These are phyloP conservation scores for Reticulitermes lucifugus DNA, from an alignment of 2,888 invertebrate species.

Conservation along the genomic window DNA sequence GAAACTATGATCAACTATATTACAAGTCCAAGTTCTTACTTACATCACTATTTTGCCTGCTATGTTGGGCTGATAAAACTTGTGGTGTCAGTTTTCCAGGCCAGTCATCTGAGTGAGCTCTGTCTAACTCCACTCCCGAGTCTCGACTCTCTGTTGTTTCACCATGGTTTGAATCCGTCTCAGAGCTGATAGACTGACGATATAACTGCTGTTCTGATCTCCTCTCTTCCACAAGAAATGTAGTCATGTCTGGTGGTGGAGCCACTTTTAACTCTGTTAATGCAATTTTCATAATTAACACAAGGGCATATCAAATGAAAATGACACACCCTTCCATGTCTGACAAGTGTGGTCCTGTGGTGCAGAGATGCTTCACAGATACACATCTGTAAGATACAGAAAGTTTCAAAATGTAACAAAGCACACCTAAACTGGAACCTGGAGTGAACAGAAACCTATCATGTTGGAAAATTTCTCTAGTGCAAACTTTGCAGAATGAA, in stretches of 20 bases:
- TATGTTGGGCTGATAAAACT: constrained; percentile 72
- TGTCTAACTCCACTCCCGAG: constrained; percentile 81
- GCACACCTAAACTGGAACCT: too few species aligned
- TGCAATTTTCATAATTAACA: neutral
- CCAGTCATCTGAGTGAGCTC: constrained; percentile 58
- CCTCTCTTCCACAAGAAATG: constrained; percentile 83
- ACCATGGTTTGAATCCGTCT: constrained; percentile 65
- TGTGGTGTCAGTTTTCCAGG: constrained; percentile 53
- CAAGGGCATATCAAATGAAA: too few species aligned
- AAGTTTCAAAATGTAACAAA: too few species aligned
- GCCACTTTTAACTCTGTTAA: constrained; percentile 67
- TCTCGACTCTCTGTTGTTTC: constrained; percentile 74
- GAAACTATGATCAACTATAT: too few species aligned
- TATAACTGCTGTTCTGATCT: constrained; percentile 82
- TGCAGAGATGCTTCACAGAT: too few species aligned
- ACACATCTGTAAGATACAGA: too few species aligned
- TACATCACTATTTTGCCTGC: constrained; percentile 83
- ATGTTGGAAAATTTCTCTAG: too few species aligned
- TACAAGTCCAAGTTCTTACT: constrained; percentile 44
- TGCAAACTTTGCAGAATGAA: too few species aligned
- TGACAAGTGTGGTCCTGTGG: too few species aligned
- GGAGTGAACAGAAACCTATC: too few species aligned
- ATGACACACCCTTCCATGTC: too few species aligned
- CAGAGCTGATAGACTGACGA: constrained; percentile 77
- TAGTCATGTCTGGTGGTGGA: constrained; percentile 84